A percentile compares a stretch with the other conserved stretches of the same genome.
Evolutionary conservation across 2,888 invertebrate genomes (phyloP).

Genomic region (Himalopsyche tibetana): DNA sequence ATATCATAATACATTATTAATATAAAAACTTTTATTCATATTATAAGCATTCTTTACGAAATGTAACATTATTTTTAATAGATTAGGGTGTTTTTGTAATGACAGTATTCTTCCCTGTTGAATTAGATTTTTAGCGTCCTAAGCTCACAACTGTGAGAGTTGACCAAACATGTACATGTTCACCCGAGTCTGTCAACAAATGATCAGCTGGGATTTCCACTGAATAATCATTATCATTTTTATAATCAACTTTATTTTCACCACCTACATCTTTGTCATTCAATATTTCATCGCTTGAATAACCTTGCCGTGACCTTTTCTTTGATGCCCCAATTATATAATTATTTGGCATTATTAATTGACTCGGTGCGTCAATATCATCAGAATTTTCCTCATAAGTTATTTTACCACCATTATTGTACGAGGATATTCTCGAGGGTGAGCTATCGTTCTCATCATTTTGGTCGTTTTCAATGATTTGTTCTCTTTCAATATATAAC

Average conservation of each 20-base stretch:
- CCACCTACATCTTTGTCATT: not conserved
- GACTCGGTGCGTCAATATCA: not conserved
- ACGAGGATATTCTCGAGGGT: not conserved
- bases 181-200: not conserved
- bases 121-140: not conserved
- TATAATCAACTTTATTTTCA: not conserved
- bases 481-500: too few species aligned
- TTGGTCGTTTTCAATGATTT: not conserved
- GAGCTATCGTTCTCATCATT: not conserved
- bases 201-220: not conserved
- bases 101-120: too few species aligned
- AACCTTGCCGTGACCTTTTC: not conserved
- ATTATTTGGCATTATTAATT: not conserved
- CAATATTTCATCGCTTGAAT: not conserved
- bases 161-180: not conserved
- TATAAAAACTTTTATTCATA: too few species aligned
- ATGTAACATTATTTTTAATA: too few species aligned
- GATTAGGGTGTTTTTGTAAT: too few species aligned
- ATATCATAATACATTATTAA: too few species aligned
- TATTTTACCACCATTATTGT: slow-evolving; percentile 10
- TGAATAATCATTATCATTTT: not conserved
- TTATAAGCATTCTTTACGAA: too few species aligned
- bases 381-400: not conserved
- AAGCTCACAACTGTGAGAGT: not conserved
- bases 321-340: not conserved